phyloP scores from a whole-genome alignment of 2,888 invertebrate genomes.

The Corbicula japonica region DNA sequence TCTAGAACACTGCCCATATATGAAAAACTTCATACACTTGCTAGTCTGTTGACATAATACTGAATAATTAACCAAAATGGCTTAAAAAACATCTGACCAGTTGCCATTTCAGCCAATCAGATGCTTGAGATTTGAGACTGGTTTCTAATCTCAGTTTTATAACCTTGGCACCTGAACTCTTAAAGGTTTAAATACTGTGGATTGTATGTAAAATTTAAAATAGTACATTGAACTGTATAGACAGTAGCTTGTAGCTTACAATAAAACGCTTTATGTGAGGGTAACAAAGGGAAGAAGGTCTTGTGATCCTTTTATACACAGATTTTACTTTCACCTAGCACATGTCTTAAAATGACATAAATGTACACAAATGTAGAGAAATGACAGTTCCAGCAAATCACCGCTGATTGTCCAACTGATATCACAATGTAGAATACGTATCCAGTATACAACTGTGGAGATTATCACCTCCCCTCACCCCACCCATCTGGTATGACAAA shows the following conservation, averaged over 20 bases:
- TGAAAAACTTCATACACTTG: too few relatives aligned
- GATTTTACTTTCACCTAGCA: neutral
- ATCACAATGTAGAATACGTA: conserved; percentile 59
- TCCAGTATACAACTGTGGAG: conserved; percentile 5
- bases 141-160: too few relatives aligned
- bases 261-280: neutral
- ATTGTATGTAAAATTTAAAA: neutral
- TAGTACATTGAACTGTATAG: neutral
- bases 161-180: too few relatives aligned
- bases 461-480: conserved; percentile 17
- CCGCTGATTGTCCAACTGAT: conserved; percentile 64
- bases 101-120: too few relatives aligned
- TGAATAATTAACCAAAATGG: too few relatives aligned
- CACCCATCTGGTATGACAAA: conserved; percentile 8
- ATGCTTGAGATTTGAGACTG: too few relatives aligned
- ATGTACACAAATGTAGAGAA: conserved; percentile 22
- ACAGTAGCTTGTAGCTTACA: neutral
- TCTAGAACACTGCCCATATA: too few relatives aligned
- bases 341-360: neutral
- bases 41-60: too few relatives aligned
- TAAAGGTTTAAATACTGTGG: too few relatives aligned
- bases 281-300: neutral
- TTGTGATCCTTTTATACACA: neutral
- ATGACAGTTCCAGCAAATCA: conserved; percentile 29
- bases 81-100: too few relatives aligned